Evolutionary conservation across 2,113 vertebrate genomes (phyloP).

Genomic region (Elephas maximus): DNA sequence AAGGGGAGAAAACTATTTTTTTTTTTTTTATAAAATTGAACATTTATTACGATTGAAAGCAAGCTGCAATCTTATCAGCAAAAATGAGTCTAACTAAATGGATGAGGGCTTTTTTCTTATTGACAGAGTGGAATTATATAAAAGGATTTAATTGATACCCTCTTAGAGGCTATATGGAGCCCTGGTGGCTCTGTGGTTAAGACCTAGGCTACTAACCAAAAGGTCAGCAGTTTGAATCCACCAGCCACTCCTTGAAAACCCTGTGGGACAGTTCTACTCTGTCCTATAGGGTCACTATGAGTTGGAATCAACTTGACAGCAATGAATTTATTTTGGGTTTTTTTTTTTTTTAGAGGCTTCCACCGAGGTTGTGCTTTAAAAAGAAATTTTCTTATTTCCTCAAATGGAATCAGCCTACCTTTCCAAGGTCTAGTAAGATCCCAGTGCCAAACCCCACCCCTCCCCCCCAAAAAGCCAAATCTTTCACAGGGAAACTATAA

Average conservation of each 20-base stretch:
- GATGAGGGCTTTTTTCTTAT: not conserved
- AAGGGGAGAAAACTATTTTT: not conserved
- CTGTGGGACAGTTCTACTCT: too few relatives aligned
- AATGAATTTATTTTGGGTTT: too few relatives aligned
- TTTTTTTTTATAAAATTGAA: slow-evolving; percentile 5
- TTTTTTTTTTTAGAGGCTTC: not conserved
- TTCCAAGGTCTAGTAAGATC: not conserved
- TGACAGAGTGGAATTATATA: not conserved
- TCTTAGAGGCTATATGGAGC: not conserved
- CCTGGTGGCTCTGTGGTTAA: too few relatives aligned
- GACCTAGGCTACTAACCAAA: too few relatives aligned
- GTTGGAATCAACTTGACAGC: too few relatives aligned
- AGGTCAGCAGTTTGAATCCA: too few relatives aligned
- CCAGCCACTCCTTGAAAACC: too few relatives aligned
- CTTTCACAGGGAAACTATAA: not conserved
- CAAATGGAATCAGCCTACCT: not conserved
- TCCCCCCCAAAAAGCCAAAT: not conserved
- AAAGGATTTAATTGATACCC: slow-evolving; percentile 9
- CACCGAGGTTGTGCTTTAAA: not conserved
- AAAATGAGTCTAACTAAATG: not conserved
- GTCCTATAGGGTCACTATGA: too few relatives aligned
- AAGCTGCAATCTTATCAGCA: slow-evolving; percentile 19
- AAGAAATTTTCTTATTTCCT: slow-evolving; percentile 17
- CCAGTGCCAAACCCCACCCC: not conserved
- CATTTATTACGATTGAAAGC: slow-evolving; percentile 5